These are phyloP conservation scores for Chrysomela aeneicollis DNA, from an alignment of 2,888 invertebrate species.

Conservation along the genomic window DNA sequence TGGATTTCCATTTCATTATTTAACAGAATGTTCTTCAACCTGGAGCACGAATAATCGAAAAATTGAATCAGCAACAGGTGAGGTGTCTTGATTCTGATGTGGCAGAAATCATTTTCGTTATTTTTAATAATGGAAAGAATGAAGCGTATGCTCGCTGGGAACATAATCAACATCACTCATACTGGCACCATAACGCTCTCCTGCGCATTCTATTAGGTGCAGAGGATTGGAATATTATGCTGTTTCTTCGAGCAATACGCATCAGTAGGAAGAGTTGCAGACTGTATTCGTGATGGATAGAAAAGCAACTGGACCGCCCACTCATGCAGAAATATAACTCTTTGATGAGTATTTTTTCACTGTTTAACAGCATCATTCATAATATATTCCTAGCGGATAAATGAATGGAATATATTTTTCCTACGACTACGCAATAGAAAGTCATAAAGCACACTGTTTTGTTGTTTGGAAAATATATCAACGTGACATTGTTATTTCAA, in stretches of 20 bases:
- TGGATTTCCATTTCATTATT: slow-evolving; percentile 35
- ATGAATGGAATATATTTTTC: too few species aligned
- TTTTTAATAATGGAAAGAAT: slow-evolving; percentile 47
- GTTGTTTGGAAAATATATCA: too few species aligned
- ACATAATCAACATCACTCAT: slow-evolving; percentile 57
- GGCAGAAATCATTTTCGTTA: slow-evolving; percentile 46
- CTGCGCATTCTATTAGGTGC: slow-evolving; percentile 49
- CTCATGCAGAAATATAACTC: slow-evolving; percentile 5
- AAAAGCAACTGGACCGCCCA: not conserved
- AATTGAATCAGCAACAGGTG: slow-evolving; percentile 34
- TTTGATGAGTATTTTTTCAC: not conserved
- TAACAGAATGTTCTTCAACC: slow-evolving; percentile 30
- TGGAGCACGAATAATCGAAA: slow-evolving; percentile 25
- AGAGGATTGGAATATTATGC: slow-evolving; percentile 48
- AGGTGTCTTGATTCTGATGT: slow-evolving; percentile 43
- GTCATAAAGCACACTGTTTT: too few species aligned
- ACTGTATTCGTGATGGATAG: too few species aligned
- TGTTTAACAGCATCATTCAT: too few species aligned
- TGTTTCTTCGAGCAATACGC: slow-evolving; percentile 51
- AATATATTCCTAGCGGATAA: too few species aligned
- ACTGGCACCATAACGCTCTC: slow-evolving; percentile 52
- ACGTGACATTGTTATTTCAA: too few species aligned
- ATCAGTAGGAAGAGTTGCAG: slow-evolving; percentile 31
- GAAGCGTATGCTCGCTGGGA: slow-evolving; percentile 53
- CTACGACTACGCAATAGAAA: too few species aligned